Percentiles rank a stretch among this genome's conserved stretches.
Evolutionary conservation across 2,113 vertebrate genomes (phyloP).

Genomic region (Catharus bicknelli): DNA sequence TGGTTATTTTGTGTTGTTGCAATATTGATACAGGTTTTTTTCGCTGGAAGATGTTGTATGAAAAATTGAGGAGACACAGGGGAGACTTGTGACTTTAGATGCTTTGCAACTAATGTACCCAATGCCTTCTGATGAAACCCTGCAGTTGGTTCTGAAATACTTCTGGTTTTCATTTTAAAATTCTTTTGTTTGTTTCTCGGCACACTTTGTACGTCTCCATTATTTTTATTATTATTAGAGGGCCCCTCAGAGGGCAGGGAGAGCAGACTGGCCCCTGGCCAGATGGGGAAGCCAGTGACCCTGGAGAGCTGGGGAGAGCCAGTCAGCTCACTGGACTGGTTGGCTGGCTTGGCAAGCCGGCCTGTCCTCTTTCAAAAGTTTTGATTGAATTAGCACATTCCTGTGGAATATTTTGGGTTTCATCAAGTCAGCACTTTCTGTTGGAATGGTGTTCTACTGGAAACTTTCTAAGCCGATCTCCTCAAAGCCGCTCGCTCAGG

Average conservation of each 20-base stretch:
- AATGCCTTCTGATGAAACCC: background rate
- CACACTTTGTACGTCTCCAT: background rate
- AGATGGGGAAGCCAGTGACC: conserved; percentile 43
- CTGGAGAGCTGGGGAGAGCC: background rate
- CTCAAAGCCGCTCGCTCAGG: background rate
- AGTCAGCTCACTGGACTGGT: conserved; percentile 20
- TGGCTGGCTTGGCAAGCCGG: background rate
- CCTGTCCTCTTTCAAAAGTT: conserved; percentile 55
- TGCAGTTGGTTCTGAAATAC: background rate
- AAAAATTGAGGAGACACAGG: background rate
- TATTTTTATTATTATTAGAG: background rate
- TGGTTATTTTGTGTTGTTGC: background rate
- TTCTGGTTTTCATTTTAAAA: background rate
- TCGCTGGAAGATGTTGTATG: background rate
- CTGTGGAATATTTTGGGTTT: conserved; percentile 59
- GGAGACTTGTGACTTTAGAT: background rate
- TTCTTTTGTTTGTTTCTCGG: background rate
- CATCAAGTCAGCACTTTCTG: conserved; percentile 60
- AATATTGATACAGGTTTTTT: background rate
- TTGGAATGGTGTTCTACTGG: conserved; percentile 44
- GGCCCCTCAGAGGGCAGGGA: background rate
- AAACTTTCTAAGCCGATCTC: conserved; percentile 7
- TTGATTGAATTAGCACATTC: conserved; percentile 66
- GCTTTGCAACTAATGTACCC: background rate
- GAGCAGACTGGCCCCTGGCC: conserved; percentile 1